phyloP scores from a whole-genome alignment of 1,140 invertebrate genomes.

The Phthorimaea operculella region DNA sequence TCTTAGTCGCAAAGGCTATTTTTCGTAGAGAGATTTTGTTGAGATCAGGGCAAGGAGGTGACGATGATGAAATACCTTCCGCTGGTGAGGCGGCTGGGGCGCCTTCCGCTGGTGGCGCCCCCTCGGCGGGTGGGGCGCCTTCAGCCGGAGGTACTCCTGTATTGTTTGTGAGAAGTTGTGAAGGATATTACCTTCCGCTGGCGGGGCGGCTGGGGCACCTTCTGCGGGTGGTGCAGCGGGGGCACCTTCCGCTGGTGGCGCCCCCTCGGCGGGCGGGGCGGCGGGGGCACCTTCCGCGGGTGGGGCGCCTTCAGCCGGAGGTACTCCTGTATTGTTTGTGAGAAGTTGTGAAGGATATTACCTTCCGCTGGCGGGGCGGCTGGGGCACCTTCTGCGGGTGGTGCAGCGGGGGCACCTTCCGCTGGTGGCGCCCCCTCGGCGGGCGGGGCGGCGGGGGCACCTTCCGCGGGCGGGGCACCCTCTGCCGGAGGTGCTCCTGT shows the following conservation, averaged over 20 bases:
- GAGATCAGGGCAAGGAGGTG: no score
- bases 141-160: slow-evolving; percentile 15
- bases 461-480: slow-evolving; percentile 20
- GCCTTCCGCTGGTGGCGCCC: slow-evolving; percentile 22
- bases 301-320: slow-evolving; percentile 19
- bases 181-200: slow-evolving; percentile 7
- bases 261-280: slow-evolving; percentile 21
- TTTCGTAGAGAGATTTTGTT: no score
- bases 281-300: slow-evolving; percentile 23
- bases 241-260: slow-evolving; percentile 22
- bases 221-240: slow-evolving; percentile 20
- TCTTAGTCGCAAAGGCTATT: no score
- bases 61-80: no score
- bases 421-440: no score
- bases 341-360: no score
- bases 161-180: no score
- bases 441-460: no score
- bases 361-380: slow-evolving; percentile 15
- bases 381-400: slow-evolving; percentile 20
- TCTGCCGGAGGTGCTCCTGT: slow-evolving; percentile 15
- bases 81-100: slow-evolving; percentile 18
- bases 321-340: no score
- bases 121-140: slow-evolving; percentile 19
- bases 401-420: slow-evolving; percentile 23
- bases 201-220: slow-evolving; percentile 18